Evolutionary conservation across 2,888 invertebrate species (phyloP).

Genomic region (Scrobipalpa atriplicella): DNA sequence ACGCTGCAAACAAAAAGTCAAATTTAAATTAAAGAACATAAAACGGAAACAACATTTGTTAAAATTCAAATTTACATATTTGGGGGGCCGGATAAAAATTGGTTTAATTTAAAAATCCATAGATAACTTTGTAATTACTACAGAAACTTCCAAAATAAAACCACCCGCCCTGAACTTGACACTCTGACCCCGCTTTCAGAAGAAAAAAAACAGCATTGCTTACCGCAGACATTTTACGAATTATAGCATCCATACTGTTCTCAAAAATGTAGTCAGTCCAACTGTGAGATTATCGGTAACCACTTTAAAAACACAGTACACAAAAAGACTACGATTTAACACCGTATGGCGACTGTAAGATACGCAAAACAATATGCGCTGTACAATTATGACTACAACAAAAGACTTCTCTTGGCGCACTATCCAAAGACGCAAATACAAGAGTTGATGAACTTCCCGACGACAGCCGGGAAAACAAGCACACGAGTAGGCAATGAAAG

Average conservation of each 20-base stretch:
- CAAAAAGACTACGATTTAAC: conserved; percentile 34
- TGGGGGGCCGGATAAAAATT: too few relatives aligned
- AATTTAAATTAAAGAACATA: conserved; percentile 28
- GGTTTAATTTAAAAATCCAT: too few relatives aligned
- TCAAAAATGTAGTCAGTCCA: not conserved
- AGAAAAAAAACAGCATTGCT: not conserved
- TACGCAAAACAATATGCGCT: conserved; percentile 49
- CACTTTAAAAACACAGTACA: not conserved
- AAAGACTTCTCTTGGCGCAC: conserved; percentile 36
- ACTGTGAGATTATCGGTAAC: not conserved
- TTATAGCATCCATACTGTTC: not conserved
- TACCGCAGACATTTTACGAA: conserved; percentile 13
- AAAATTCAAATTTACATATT: not conserved
- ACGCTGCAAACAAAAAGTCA: conserved; percentile 67
- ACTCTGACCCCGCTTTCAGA: too few relatives aligned
- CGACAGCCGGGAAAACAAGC: conserved; percentile 27
- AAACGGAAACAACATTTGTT: not conserved
- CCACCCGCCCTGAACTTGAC: too few relatives aligned
- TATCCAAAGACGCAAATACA: conserved; percentile 36
- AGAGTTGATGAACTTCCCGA: conserved; percentile 31
- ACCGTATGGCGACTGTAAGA: conserved; percentile 26
- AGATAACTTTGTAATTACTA: not conserved
- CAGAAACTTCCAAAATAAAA: not conserved
- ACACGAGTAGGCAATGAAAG: conserved; percentile 33
- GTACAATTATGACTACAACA: not conserved